Percentiles rank a stretch among this genome's conserved stretches.
Evolutionary conservation across 2,888 invertebrate species (phyloP).

Genomic region (Trichopoda pennipes): DNA sequence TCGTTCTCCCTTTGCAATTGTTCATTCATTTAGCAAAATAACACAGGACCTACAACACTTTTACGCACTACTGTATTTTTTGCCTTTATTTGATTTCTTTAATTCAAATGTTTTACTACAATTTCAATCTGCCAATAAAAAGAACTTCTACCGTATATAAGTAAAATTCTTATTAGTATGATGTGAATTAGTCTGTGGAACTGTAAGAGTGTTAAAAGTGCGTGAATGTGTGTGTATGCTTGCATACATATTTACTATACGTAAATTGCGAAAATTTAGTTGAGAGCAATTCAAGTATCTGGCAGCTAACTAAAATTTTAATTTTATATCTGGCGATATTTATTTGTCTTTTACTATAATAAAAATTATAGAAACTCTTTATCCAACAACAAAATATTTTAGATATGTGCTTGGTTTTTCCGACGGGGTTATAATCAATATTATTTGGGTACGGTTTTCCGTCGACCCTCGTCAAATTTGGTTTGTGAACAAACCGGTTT

Average conservation of each 20-base stretch:
- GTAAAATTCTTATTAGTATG: too few relatives aligned
- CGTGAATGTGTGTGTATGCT: background rate
- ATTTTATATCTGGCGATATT: background rate
- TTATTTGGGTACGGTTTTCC: too few relatives aligned
- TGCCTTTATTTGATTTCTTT: background rate
- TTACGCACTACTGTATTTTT: background rate
- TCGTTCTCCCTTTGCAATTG: too few relatives aligned
- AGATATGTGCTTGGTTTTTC: too few relatives aligned
- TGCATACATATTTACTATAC: background rate
- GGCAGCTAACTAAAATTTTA: too few relatives aligned
- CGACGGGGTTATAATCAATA: too few relatives aligned
- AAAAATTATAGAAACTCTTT: background rate
- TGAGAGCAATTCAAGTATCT: constrained; percentile 49
- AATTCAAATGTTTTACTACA: background rate
- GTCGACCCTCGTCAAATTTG: too few relatives aligned
- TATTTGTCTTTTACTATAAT: background rate
- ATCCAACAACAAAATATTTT: too few relatives aligned
- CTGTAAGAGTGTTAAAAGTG: background rate
- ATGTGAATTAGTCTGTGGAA: background rate
- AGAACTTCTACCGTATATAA: too few relatives aligned
- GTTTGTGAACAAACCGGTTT: too few relatives aligned
- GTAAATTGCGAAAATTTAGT: constrained; percentile 28
- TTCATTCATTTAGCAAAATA: too few relatives aligned
- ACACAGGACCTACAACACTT: background rate
- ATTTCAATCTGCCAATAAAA: background rate